Evolutionary conservation across 2,888 invertebrate genomes (phyloP), one percentile per base, ranked within the genome.

Genomic region (Nesidiocoris tenuis): DNA sequence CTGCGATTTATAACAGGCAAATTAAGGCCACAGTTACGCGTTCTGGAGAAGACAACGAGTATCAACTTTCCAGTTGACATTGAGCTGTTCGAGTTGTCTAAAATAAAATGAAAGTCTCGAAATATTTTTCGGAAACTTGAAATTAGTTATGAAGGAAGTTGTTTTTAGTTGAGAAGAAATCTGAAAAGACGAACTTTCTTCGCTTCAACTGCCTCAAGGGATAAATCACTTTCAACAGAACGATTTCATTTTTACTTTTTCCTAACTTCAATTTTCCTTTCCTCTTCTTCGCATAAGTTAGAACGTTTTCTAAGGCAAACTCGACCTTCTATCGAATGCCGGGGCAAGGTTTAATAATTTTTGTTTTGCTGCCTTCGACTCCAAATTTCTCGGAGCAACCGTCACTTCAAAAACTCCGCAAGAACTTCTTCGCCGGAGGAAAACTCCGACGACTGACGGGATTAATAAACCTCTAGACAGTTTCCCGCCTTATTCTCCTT

Each of bases 221-320:
- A 67, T 67, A 67, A 67, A 67, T 67, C 67, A 54, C 22, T 67
- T 66, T 55, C 67, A 56, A 67, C 67, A 56, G 67, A 56, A 56
- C 55, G 22, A 67, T 67, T 67, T 67, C 55, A 16, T 67, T 67
- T 67, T 67, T 39, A 55, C 21, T 54, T 55, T 67, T 67, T 21
- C 19, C n/a, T 55, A 39, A 39, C 22, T 39, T 18, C 65, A 65
- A 18, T 24, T 39, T 19, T 19, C 18, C 7, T 16, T 65, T 39
- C n/a, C n/a, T n/a, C 39, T 65, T 65, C 39, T 65, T n/a, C 18
- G 65, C 25, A 39, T 39, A 56, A 67, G 67, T 54, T 67, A 54
- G 55, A 67, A 18, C 67, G 67, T 2, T 67, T 65, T 39, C 39
- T 12, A 39, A 39, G 39, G 39, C 39, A 3, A 39, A 39, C 39